Percentiles rank a stretch among this genome's conserved stretches.
Conservation (phyloP, 2,797 vertebrate genomes). For the Oreonectes daqikongensis region DNA sequence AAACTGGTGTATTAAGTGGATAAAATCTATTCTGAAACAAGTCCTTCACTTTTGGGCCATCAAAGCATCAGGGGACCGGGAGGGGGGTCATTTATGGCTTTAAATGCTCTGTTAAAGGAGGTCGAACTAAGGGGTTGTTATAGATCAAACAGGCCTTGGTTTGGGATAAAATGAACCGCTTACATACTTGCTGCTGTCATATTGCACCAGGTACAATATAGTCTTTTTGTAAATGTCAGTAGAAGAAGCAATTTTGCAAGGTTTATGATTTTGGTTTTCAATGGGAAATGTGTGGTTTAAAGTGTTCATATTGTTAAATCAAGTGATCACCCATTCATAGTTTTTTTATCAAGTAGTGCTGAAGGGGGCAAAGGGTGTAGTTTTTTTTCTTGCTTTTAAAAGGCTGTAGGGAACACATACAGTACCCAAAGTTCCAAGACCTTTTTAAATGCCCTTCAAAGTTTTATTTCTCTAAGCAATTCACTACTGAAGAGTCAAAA, state of each 20-base stretch:
- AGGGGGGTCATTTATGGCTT: not conserved
- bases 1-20: not conserved
- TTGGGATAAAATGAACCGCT: not conserved
- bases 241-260: not conserved
- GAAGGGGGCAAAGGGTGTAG: not conserved
- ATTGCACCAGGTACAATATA: not conserved
- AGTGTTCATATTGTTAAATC: not conserved
- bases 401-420: not conserved
- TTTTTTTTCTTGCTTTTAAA: not conserved
- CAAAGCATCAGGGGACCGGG: not conserved
- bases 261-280: not conserved
- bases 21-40: not conserved
- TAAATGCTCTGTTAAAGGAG: not conserved
- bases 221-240: not conserved
- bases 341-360: not conserved
- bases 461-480: not conserved
- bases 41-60: not conserved
- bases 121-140: not conserved
- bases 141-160: not conserved
- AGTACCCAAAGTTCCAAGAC: not conserved
- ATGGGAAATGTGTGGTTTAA: not conserved
- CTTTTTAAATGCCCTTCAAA: conserved; percentile 8
- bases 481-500: not conserved
- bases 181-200: not conserved
- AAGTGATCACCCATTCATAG: not conserved